Base-by-base conservation (phyloP, 2,888 invertebrate genomes). In the Ophraella communa region DNA sequence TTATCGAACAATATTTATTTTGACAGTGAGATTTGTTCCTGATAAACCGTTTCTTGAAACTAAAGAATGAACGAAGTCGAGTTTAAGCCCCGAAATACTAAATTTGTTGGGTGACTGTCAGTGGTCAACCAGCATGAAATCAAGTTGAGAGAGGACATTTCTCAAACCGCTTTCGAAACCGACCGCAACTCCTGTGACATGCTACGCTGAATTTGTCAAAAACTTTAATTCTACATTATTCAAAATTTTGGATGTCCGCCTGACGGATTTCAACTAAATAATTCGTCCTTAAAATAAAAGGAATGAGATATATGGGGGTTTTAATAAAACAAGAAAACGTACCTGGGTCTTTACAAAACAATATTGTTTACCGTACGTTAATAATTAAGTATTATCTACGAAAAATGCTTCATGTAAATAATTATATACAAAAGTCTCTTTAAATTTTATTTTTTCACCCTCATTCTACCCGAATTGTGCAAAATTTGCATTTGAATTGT, bases 101-200 rank as follows among this genome's bases (percentile, higher is more conserved):
- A 69, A 71, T 68, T 69, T 68, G 72, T 68, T 67, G 68, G 68
- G 68, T 70, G 70, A 71, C 75, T 75, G 78, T 75, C 77, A 72
- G 76, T 75, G 76, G 73, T 76, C 77, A 78, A 75, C 79, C 79
- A 76, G 77, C 79, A 76, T 79, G 79, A 79, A 80, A 79, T 80
- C 79, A 77, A 77, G 76, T 78, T 73, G 78, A 76, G 76, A n/a
- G n/a, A 73, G 76, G 77, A 78, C 77, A 77, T 78, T 77, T 76
- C 77, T 78, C 77, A 78, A n/a, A 76, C 73, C 69, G 70, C 66
- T 70, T 72, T 64, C 69, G 47, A 57, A 70, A 71, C 72, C 71
- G 68, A 66, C 68, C 57, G n/a, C 66, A 56, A 66, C 62, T 62
- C 66, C 57, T 57, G 57, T 47, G 62, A 62, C 65, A 69, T 57